These are phyloP conservation scores for zebrafish (Danio rerio) DNA, from an alignment of 2,113 vertebrate species.

Conservation along the genomic window GRCz12tu NC_133177.1:46230001-46230500, in stretches of 20 bases:
- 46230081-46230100: background rate
- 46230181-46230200: background rate
- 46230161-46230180: background rate
- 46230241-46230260: background rate
- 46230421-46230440: too few species aligned
- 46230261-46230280: background rate
- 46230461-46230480: background rate
- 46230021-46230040: background rate
- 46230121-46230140: background rate
- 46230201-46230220: conserved; percentile 35
- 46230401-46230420: too few species aligned
- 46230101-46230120: background rate
- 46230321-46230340: conserved; percentile 46
- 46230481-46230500: background rate
- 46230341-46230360: conserved; percentile 39
- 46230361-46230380: background rate
- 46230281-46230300: conserved; percentile 25
- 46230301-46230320: conserved; percentile 31
- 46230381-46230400: conserved; percentile 5
- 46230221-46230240: conserved; percentile 40
- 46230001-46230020: conserved; percentile 39
- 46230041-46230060: conserved; percentile 43
- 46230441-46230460: too few species aligned
- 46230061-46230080: background rate
- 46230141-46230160: background rate